Conservation (phyloP, 2,113 vertebrate species). For the Pluvialis apricaria region DNA sequence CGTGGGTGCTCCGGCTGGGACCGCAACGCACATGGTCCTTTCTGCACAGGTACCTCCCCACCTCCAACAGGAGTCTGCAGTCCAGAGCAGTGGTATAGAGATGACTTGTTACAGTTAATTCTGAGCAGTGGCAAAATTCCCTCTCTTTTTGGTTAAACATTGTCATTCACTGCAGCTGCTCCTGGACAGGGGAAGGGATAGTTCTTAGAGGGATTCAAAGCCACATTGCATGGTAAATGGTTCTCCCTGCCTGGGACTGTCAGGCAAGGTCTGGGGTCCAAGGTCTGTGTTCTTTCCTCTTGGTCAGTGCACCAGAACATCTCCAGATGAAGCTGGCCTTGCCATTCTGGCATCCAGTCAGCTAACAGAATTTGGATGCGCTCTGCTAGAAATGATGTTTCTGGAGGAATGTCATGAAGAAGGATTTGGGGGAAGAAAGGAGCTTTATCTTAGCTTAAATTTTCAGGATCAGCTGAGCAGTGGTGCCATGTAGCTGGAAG, state of each 20-base stretch:
- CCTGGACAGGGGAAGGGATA: neutral
- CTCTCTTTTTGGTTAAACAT: neutral
- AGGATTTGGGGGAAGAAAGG: neutral
- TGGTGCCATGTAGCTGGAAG: neutral
- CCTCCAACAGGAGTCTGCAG: neutral
- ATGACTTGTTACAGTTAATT: neutral
- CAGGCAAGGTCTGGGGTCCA: neutral
- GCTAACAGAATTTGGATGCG: neutral
- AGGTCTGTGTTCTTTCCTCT: neutral
- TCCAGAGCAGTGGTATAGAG: no score
- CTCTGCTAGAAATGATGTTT: neutral
- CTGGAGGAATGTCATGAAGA: neutral
- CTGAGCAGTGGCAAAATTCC: neutral
- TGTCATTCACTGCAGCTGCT: neutral
- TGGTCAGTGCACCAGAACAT: neutral
- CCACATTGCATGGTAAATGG: neutral
- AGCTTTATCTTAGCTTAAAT: neutral
- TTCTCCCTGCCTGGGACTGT: neutral
- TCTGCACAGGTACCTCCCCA: accelerated
- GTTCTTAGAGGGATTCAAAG: neutral
- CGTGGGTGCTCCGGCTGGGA: neutral
- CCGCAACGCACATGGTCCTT: accelerated
- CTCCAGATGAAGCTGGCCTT: neutral
- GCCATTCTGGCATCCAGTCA: neutral
- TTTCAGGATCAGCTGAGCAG: neutral